phyloP scores from a whole-genome alignment of 2,113 vertebrate genomes.

The Plecturocebus donacophilus region DNA sequence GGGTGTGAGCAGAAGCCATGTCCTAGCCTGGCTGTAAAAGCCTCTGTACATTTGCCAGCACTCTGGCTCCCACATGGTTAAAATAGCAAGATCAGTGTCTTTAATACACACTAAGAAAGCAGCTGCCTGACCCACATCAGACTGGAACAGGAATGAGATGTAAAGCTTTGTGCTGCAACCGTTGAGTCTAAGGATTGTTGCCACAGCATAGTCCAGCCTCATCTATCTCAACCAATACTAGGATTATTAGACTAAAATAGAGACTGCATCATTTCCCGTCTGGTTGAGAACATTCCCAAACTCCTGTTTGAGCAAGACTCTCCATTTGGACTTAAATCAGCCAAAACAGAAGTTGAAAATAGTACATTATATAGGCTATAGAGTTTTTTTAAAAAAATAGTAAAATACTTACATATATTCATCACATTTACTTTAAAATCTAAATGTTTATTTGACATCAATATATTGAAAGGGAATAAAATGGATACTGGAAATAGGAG shows the following conservation, averaged over 20 bases:
- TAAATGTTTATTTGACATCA: background rate
- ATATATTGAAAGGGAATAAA: background rate
- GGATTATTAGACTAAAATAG: background rate
- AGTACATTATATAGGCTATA: no score
- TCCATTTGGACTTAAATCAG: background rate
- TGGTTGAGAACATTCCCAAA: background rate
- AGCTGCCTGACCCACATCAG: no score
- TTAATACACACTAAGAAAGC: background rate
- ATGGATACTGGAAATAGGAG: no score
- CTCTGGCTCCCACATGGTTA: background rate
- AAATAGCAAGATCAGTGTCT: background rate
- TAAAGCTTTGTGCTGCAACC: background rate
- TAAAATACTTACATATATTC: background rate
- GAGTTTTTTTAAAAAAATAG: background rate
- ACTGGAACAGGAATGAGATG: background rate
- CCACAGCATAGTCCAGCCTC: accelerated
- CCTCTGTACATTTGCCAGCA: background rate
- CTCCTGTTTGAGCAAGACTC: background rate
- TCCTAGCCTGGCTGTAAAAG: background rate
- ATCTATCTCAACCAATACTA: no score
- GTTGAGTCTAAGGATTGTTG: background rate
- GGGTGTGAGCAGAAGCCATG: background rate
- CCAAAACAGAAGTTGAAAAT: background rate
- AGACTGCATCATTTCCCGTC: background rate
- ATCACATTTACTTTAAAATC: background rate